Evolutionary conservation across 1,140 invertebrate species (phyloP).

Genomic region (Drosophila virilis): DNA sequence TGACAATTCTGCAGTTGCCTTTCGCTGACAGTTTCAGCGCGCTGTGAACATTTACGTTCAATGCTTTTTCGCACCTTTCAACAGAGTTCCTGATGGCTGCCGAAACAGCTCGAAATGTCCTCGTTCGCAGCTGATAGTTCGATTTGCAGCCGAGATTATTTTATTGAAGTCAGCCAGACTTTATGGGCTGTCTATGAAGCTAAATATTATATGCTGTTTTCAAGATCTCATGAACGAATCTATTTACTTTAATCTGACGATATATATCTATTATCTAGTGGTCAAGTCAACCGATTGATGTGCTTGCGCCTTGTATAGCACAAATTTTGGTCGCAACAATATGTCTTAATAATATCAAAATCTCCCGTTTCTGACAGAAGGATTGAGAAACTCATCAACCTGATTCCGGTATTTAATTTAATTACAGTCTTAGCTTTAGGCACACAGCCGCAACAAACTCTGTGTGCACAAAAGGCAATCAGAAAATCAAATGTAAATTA

Average conservation of each 20-base stretch:
- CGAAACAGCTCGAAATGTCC: background rate
- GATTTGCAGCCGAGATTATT: constrained; percentile 11
- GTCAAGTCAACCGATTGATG: too few relatives aligned
- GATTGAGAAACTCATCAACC: background rate
- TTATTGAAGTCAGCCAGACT: background rate
- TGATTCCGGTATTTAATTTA: constrained; percentile 10
- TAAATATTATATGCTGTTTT: too few relatives aligned
- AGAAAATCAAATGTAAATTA: constrained; percentile 36
- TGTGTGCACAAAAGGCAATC: constrained; percentile 27
- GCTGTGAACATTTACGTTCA: constrained; percentile 18
- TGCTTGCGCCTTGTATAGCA: too few relatives aligned
- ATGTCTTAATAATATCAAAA: too few relatives aligned
- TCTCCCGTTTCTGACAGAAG: background rate
- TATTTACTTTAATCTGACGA: too few relatives aligned
- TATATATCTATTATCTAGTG: too few relatives aligned
- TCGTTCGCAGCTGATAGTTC: constrained; percentile 14
- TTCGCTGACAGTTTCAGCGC: constrained; percentile 32
- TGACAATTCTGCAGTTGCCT: constrained; percentile 62
- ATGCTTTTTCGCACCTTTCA: constrained; percentile 51
- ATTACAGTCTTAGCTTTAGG: constrained; percentile 16
- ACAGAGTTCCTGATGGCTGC: constrained; percentile 51
- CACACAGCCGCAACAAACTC: constrained; percentile 7
- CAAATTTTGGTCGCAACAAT: too few relatives aligned
- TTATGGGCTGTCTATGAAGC: constrained; percentile 1
- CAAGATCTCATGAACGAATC: too few relatives aligned